phyloP scores from a whole-genome alignment of 2,113 vertebrate species.

The Diphyllodes magnificus region DNA sequence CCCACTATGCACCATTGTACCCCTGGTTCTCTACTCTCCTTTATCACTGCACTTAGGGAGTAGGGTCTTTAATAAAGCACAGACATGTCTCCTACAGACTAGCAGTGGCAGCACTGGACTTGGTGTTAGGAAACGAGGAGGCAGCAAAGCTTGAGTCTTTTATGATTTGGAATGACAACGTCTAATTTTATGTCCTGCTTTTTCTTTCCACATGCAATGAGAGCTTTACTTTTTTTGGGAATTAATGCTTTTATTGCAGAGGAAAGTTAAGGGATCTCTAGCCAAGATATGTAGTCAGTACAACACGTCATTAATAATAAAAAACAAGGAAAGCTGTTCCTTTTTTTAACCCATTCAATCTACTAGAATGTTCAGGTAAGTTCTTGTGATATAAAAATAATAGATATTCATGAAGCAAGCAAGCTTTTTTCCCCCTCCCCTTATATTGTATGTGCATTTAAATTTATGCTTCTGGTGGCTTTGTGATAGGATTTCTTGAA shows the following conservation, averaged over 20 bases:
- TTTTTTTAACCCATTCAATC: background rate
- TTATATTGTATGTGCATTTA: background rate
- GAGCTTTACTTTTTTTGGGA: background rate
- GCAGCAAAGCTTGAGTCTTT: background rate
- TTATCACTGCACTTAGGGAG: background rate
- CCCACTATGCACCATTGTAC: too few relatives aligned
- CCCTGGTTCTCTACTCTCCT: background rate
- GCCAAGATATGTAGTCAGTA: background rate
- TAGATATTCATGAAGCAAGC: background rate
- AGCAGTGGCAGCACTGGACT: background rate
- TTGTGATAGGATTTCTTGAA: constrained; percentile 5
- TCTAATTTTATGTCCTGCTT: background rate
- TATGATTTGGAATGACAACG: background rate
- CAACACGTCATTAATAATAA: background rate
- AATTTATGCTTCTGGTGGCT: background rate
- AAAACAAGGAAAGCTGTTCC: background rate
- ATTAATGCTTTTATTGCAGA: background rate
- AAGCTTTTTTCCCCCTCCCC: background rate
- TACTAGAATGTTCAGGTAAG: background rate
- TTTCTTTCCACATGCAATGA: background rate
- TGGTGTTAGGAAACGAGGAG: background rate
- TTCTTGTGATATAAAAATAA: background rate
- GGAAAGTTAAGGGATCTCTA: background rate
- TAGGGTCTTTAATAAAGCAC: background rate
- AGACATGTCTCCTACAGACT: accelerated